A percentile compares a stretch with the other conserved stretches of the same genome.
Conservation (phyloP, 2,888 invertebrate genomes). For the Plebejus argus region DNA sequence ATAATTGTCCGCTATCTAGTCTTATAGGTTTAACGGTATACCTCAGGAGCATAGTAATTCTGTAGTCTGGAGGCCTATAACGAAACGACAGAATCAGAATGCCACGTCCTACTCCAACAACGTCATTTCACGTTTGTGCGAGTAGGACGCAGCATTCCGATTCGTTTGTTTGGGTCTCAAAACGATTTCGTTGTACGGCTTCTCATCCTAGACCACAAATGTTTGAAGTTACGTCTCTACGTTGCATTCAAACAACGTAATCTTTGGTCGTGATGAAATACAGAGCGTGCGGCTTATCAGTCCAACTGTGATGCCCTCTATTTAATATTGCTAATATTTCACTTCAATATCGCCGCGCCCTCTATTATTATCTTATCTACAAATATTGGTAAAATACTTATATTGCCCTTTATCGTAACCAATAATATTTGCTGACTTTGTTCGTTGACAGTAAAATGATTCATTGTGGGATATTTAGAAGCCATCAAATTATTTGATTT, state of each 20-base stretch:
- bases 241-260: not conserved
- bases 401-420: not conserved
- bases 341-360: slow-evolving; percentile 25
- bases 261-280: slow-evolving; percentile 24
- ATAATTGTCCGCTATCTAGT: too few species aligned
- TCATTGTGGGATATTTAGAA: not conserved
- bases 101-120: too few species aligned
- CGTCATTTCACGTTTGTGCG: too few species aligned
- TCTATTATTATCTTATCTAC: slow-evolving; percentile 31
- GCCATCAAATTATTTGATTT: not conserved
- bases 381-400: slow-evolving; percentile 21
- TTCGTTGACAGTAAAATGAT: not conserved
- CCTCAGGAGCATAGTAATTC: too few species aligned
- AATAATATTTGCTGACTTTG: not conserved
- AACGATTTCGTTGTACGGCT: too few species aligned
- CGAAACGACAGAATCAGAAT: too few species aligned
- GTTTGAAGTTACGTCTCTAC: not conserved
- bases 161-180: too few species aligned
- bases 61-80: too few species aligned
- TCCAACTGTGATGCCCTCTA: slow-evolving; percentile 26
- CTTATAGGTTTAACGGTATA: too few species aligned
- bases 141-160: too few species aligned
- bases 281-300: slow-evolving; percentile 29
- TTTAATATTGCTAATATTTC: slow-evolving; percentile 31
- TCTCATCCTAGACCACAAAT: too few species aligned